Conservation (phyloP, 2,888 invertebrate genomes). For the Drosophila bunnanda region DNA sequence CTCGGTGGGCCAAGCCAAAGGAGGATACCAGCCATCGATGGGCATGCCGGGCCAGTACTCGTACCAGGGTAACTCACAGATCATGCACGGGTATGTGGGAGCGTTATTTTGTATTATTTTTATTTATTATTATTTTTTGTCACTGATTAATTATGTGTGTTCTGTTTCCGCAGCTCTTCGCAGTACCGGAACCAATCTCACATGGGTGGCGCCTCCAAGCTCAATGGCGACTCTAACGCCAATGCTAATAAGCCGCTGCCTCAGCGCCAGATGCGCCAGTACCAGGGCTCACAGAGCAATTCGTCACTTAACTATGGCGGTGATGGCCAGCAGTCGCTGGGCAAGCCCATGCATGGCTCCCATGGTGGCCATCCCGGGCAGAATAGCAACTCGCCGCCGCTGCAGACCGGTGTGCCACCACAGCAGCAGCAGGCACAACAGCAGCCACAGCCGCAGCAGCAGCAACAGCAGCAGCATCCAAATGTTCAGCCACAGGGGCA, state of each 20-base stretch:
- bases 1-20: conserved; percentile 59
- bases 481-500: conserved; percentile 69
- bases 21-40: conserved; percentile 77
- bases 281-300: conserved; percentile 78
- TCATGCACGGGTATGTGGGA: conserved; percentile 70
- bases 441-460: conserved; percentile 53
- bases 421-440: conserved; percentile 50
- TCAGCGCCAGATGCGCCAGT: conserved; percentile 83
- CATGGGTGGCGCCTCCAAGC: conserved; percentile 78
- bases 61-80: conserved; percentile 77
- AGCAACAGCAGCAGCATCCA: conserved; percentile 58
- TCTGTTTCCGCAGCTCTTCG: conserved; percentile 61
- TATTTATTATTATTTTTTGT: neutral
- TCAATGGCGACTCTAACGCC: conserved; percentile 82
- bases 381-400: conserved; percentile 78
- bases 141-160: no score
- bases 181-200: conserved; percentile 79
- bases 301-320: conserved; percentile 78
- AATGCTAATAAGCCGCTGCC: conserved; percentile 81
- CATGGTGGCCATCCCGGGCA: conserved; percentile 79
- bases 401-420: conserved; percentile 68
- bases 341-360: conserved; percentile 77
- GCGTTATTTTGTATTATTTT: neutral
- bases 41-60: conserved; percentile 78
- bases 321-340: conserved; percentile 63